A percentile compares a stretch with the other conserved stretches of the same genome.
Evolutionary conservation across 1,140 invertebrate genomes (phyloP).

Genomic region (Aricia agestis): DNA sequence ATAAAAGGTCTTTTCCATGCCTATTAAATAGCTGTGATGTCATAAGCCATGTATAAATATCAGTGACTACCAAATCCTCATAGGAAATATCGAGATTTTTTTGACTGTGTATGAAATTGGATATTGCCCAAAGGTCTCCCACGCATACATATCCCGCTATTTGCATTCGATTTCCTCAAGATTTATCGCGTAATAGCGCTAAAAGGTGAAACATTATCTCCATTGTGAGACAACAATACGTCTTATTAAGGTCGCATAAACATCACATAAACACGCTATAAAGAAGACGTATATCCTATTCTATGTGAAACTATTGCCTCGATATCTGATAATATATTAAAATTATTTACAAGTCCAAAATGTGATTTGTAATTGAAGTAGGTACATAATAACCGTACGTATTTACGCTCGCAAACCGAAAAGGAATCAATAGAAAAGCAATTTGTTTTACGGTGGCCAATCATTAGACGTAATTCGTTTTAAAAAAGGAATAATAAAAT

Average conservation of each 20-base stretch:
- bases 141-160: background rate
- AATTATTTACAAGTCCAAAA: background rate
- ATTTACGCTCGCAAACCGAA: background rate
- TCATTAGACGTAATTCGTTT: background rate
- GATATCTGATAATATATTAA: background rate
- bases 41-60: no score
- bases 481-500: constrained; percentile 7
- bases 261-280: background rate
- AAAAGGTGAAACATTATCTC: background rate
- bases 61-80: no score
- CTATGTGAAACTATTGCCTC: background rate
- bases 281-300: background rate
- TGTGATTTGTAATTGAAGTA: background rate
- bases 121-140: background rate
- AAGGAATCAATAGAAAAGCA: background rate
- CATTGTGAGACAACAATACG: background rate
- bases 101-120: background rate
- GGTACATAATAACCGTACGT: background rate
- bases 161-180: background rate
- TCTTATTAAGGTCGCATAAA: background rate
- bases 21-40: no score
- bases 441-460: constrained; percentile 1
- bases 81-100: background rate
- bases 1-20: no score
- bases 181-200: background rate